phyloP scores from a whole-genome alignment of 2,113 vertebrate genomes.

The Pachypanchax playfairii region DNA sequence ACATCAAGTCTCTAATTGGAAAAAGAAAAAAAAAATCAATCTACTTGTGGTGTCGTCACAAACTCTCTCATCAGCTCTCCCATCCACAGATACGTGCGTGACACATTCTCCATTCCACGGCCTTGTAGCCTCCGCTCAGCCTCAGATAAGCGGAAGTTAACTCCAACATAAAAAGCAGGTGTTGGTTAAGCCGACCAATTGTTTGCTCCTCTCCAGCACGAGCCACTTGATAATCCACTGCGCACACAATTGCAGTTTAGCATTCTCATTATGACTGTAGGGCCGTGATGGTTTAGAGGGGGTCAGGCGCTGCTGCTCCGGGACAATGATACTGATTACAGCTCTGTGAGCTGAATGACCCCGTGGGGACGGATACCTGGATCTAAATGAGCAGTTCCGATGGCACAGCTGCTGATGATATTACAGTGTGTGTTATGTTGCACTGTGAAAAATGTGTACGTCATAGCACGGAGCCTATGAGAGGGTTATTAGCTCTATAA shows the following conservation, averaged over 20 bases:
- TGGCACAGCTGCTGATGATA: slow-evolving; percentile 5
- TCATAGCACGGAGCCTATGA: too few species aligned
- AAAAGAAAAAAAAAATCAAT: slow-evolving; percentile 39
- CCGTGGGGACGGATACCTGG: slow-evolving; percentile 41
- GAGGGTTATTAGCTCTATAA: too few species aligned
- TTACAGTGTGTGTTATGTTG: background rate
- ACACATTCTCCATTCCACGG: slow-evolving; percentile 9
- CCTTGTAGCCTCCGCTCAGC: slow-evolving; percentile 14
- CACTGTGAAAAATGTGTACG: background rate
- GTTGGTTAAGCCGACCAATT: slow-evolving; percentile 53
- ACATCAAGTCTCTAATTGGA: slow-evolving; percentile 37
- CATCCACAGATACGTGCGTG: background rate
- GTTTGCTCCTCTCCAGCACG: slow-evolving; percentile 46
- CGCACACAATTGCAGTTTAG: slow-evolving; percentile 67
- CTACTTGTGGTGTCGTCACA: slow-evolving; percentile 6
- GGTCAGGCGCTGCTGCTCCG: slow-evolving; percentile 61
- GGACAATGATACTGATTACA: slow-evolving; percentile 67
- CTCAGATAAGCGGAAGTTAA: slow-evolving; percentile 30
- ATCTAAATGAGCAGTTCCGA: slow-evolving; percentile 4
- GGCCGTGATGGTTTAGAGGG: slow-evolving; percentile 54
- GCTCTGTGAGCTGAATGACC: slow-evolving; percentile 38
- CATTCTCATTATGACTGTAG: slow-evolving; percentile 63
- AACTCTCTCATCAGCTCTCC: slow-evolving; percentile 18
- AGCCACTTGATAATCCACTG: slow-evolving; percentile 61
- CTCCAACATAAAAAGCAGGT: slow-evolving; percentile 51